Evolutionary conservation across 2,113 vertebrate genomes (phyloP), one percentile per base, ranked within the genome.

Genomic region (Silurus glanis): DNA sequence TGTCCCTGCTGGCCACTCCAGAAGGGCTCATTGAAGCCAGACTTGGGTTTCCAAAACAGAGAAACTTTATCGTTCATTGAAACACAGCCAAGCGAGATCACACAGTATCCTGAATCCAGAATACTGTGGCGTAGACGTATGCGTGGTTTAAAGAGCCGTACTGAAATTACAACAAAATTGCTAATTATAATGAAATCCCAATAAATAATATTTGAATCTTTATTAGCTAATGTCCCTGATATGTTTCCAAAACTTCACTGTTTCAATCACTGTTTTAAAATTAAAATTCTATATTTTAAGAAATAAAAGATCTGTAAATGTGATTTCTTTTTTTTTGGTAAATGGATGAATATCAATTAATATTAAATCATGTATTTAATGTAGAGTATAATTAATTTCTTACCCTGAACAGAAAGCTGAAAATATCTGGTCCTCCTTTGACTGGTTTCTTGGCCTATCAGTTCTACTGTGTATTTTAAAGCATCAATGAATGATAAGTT

Each of bases 391-490:
- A 13, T 51, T 4, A 6, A 74, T 74, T 74, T 23, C 71, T 74
- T 9, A 74, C 71, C 71, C 45, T 10, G 19, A 74, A 74, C 9
- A 51, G 19, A 74, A 23, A 74, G 71, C 19, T 74, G 1, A 45
- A 74, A 4, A 51, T 5, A 74, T 9, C 47, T 74, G 71, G 47
- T 74, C 9, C 5, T 74, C 1, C 9, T 49, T 49, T 21, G 1
- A 12, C 2, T 74, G 71, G 25, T 0, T 23, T 8, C 21, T 23
- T 16, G 0, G 4, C 0, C 5, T 74, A 13, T 0, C 4, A 74
- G 0, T 0, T 23, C 47, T 9, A 74, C 47, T 8, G 6, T 49
- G 71, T 74, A 74, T 49, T 5, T 74, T 37, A 23, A 12, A 74
- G 71, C 47, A 49, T 74, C 47, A 1, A 45, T 51, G 71, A 47